Evolutionary conservation across 1,140 invertebrate species (phyloP), one percentile per base, ranked within the genome.

Genomic region (Trachelipus rathkii): DNA sequence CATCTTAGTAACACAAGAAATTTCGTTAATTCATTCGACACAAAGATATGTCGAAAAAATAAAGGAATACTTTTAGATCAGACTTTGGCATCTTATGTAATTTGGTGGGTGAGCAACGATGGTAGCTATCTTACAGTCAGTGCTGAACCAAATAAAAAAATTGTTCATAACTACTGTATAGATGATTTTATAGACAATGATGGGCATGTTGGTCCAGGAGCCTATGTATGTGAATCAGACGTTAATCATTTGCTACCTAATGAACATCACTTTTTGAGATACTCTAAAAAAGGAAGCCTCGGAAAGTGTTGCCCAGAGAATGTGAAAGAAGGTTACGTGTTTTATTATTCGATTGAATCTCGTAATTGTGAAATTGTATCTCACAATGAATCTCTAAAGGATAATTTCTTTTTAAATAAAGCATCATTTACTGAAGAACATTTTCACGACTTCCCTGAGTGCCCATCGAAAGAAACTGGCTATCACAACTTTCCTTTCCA

Each of bases 11-110:
- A 19, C 19, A 60, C 50, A 60, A 60, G 50, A 60, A 60, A 60
- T 60, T 60, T 15, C 19, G 50, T 60, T 13, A 60, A 60, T 60
- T 60, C 50, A 60, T 60, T 60, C 8, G 19, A 60, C 50, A 60
- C 50, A 4, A 60, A 60, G 8, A 60, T 19, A 2, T 60, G 50
- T 60, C 11, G 50, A 60, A 60, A 19, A 60, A 60, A 19, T 15
- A 60, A 60, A 8, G 50, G 50, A 60, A 60, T 60, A 60, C 50
- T 60, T 60, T 60, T 60, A 60, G 50, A 60, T 60, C 11, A 60
- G 8, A 60, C 50, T 60, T 19, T 60, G 8, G 11, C 50, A 2
- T 19, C 50, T 13, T 60, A 60, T 60, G 19, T 60, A 60, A 60
- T 60, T 60, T 60, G 50, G 50, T 60, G 50, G 50, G 50, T 60